Base-by-base conservation (phyloP, 2,888 invertebrate genomes). In the Chaetoderma sp. region DNA sequence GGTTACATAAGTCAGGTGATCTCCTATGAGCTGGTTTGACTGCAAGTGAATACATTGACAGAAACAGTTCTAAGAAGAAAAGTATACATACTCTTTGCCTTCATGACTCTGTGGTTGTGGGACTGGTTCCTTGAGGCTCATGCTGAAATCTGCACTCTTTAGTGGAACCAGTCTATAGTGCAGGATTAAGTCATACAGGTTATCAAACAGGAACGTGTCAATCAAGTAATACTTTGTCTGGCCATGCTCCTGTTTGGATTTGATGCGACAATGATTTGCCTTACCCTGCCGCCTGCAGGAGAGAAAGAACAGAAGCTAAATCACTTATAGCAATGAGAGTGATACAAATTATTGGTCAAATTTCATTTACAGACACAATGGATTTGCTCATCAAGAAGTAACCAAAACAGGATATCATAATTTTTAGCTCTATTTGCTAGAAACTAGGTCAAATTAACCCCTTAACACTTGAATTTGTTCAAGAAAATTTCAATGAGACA, bases 81-180 rank as follows among this genome's bases (percentile, higher is more conserved):
- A 18, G 25, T 3, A 13, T 39, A 78, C 85, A 78, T 73, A 86
- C 86, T 93, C 94, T 87, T 94, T 93, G 63, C 92, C 93, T 85
- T 96, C 95, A 79, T 98, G 97, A 82, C 94, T 94, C 82, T 94
- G 94, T 23, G 96, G 96, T 84, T 96, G 97, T 0, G 97, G 97
- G 1, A 97, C 96, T 0, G 97, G 95, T 83, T 95, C 94, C 77
- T 91, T 91, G 0, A 98, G 88, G 0, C 91, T 93, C 74, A 96
- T 94, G 32, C 93, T 90, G 87, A 96, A 96, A 86, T 95, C 94
- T 81, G 93, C 93, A 83, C 95, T 96, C 36, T 94, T 89, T 55
- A 98, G 87, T 60, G 96, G 94, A 87, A 94, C 91, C 71, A 91
- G 91, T 60, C 94, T 90, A 87, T 98, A 98, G 86, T 96, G 92